phyloP scores from a whole-genome alignment of 2,888 invertebrate species.

The Tryphoninae sp. region DNA sequence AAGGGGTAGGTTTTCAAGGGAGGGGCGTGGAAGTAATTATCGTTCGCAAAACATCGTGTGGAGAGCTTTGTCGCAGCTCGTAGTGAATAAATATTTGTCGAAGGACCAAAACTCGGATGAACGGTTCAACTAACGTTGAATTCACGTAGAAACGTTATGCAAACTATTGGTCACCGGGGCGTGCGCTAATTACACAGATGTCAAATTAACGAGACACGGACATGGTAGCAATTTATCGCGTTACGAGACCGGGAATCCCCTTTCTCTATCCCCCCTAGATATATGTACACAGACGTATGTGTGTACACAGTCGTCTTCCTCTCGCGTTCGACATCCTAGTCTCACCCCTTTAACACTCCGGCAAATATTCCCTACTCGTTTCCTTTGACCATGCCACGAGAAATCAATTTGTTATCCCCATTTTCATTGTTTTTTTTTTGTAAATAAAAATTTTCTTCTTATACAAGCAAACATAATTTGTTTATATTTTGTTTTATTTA shows the following conservation, averaged over 20 bases:
- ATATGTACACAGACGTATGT: background rate
- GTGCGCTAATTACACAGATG: conserved; percentile 62
- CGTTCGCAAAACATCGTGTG: conserved; percentile 44
- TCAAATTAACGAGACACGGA: conserved; percentile 64
- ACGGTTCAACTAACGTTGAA: conserved; percentile 47
- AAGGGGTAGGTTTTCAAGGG: background rate
- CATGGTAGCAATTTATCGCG: conserved; percentile 56
- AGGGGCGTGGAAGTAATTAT: conserved; percentile 34
- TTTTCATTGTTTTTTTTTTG: too few species aligned
- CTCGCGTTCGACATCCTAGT: conserved; percentile 31
- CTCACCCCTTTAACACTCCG: conserved; percentile 48
- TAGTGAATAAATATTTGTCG: conserved; percentile 58
- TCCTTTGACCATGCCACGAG: conserved; percentile 13
- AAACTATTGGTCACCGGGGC: conserved; percentile 57
- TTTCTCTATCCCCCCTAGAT: background rate
- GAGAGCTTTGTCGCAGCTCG: conserved; percentile 44
- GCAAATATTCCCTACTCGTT: conserved; percentile 46
- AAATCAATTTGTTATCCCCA: background rate
- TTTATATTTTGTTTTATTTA: too few species aligned
- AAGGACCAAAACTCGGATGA: conserved; percentile 39
- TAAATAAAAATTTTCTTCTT: too few species aligned
- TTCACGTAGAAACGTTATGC: conserved; percentile 56
- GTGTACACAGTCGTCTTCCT: conserved; percentile 8
- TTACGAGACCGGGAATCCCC: conserved; percentile 1
- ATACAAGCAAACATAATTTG: too few species aligned